Evolutionary conservation across 2,797 vertebrate species (phyloP).

Genomic region (Gymnothorax javanicus): DNA sequence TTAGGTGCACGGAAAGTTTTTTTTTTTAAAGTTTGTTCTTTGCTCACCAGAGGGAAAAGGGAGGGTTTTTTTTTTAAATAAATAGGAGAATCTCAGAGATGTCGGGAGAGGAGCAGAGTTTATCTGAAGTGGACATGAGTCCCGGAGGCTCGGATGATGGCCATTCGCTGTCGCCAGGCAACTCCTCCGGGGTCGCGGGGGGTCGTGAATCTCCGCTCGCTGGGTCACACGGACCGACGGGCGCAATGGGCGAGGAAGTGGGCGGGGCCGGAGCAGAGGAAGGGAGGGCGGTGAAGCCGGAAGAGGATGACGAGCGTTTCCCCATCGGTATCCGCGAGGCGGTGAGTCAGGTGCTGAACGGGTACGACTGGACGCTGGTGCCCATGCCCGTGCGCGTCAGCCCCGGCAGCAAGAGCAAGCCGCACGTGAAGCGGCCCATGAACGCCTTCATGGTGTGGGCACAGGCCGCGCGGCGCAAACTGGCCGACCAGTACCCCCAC

Average conservation of each 20-base stretch:
- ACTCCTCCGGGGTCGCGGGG: slow-evolving; percentile 65
- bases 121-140: slow-evolving; percentile 94
- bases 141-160: slow-evolving; percentile 92
- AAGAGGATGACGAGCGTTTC: slow-evolving; percentile 93
- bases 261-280: slow-evolving; percentile 52
- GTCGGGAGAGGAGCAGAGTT: slow-evolving; percentile 88
- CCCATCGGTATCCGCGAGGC: slow-evolving; percentile 95
- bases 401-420: slow-evolving; percentile 90
- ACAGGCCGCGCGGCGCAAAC: slow-evolving; percentile 91
- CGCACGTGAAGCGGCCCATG: slow-evolving; percentile 92
- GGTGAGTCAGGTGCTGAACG: slow-evolving; percentile 95
- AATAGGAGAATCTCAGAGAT: slow-evolving; percentile 55
- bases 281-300: slow-evolving; percentile 65
- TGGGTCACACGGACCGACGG: slow-evolving; percentile 55
- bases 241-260: slow-evolving; percentile 61
- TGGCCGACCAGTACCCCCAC: slow-evolving; percentile 96
- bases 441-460: slow-evolving; percentile 96
- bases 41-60: too few species aligned
- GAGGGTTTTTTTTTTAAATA: background rate
- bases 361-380: slow-evolving; percentile 98
- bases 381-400: slow-evolving; percentile 96
- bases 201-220: slow-evolving; percentile 66
- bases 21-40: background rate
- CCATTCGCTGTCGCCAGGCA: slow-evolving; percentile 86
- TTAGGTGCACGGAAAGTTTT: background rate